Conservation (phyloP, 1,140 invertebrate genomes). For the Drosophila kanapiae region DNA sequence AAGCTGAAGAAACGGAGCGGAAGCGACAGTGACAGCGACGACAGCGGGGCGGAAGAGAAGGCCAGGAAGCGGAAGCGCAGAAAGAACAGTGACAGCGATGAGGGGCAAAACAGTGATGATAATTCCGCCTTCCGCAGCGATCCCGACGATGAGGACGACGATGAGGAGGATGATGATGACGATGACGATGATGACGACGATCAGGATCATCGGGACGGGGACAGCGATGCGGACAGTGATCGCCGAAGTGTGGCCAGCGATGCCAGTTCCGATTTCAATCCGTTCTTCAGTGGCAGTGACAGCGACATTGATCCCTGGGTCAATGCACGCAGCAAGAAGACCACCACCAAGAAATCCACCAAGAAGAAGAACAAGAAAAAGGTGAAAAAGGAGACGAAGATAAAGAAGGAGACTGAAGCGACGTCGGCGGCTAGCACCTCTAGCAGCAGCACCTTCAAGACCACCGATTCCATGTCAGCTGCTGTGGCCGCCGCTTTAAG, state of each 20-base stretch:
- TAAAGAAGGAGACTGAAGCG: constrained; percentile 47
- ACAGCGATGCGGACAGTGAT: constrained; percentile 82
- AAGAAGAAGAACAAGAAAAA: constrained; percentile 86
- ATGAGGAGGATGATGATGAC: not conserved
- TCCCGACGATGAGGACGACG: not conserved
- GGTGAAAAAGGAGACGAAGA: constrained; percentile 87
- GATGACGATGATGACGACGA: constrained; percentile 16
- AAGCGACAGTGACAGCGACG: constrained; percentile 56
- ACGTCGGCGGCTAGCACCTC: not conserved
- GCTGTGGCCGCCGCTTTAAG: constrained; percentile 59
- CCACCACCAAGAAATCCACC: constrained; percentile 46
- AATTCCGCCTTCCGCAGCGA: constrained; percentile 27
- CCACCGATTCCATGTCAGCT: constrained; percentile 52
- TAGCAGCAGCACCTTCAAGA: constrained; percentile 6
- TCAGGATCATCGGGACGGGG: constrained; percentile 31
- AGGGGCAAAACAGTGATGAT: constrained; percentile 39
- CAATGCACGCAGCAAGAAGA: constrained; percentile 86
- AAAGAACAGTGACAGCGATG: constrained; percentile 59
- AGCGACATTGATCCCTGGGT: constrained; percentile 94
- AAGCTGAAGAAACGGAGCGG: constrained; percentile 72
- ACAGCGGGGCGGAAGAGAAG: not conserved
- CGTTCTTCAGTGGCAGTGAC: constrained; percentile 95
- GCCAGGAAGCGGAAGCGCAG: constrained; percentile 9
- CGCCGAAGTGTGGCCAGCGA: constrained; percentile 82
- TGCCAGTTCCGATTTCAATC: constrained; percentile 94